Evolutionary conservation across 1,140 invertebrate genomes (phyloP).

Genomic region (Caenorhabditis briggsae): DNA sequence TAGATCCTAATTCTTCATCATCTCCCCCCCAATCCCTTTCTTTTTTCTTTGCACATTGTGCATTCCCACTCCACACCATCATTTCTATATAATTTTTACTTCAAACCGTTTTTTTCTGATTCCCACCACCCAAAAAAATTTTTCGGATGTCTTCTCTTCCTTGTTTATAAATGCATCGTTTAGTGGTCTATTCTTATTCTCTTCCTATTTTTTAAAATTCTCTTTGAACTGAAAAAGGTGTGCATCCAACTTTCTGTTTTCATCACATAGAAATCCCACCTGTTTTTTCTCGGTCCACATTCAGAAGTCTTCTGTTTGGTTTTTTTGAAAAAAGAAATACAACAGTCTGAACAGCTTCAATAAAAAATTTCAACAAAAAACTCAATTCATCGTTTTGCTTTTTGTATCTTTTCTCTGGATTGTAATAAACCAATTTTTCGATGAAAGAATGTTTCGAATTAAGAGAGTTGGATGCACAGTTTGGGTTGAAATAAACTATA

Average conservation of each 20-base stretch:
- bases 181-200: slow-evolving; percentile 13
- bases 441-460: too few relatives aligned
- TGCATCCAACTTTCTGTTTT: slow-evolving; percentile 26
- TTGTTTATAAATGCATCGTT: slow-evolving; percentile 37
- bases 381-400: too few relatives aligned
- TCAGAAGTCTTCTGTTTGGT: too few relatives aligned
- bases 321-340: too few relatives aligned
- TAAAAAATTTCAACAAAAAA: too few relatives aligned
- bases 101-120: background rate
- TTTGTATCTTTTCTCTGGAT: too few relatives aligned
- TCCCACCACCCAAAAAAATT: background rate
- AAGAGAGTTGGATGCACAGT: too few relatives aligned
- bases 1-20: slow-evolving; percentile 20
- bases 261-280: background rate
- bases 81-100: background rate
- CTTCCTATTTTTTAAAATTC: background rate
- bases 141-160: background rate
- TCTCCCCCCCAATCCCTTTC: slow-evolving; percentile 13
- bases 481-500: too few relatives aligned
- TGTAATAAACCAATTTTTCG: too few relatives aligned
- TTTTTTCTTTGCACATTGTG: background rate
- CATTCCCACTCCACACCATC: background rate
- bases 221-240: background rate
- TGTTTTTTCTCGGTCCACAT: too few relatives aligned
- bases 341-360: too few relatives aligned